Base-by-base conservation (phyloP, 2,888 invertebrate species). In the Xestia rhomboidea region DNA sequence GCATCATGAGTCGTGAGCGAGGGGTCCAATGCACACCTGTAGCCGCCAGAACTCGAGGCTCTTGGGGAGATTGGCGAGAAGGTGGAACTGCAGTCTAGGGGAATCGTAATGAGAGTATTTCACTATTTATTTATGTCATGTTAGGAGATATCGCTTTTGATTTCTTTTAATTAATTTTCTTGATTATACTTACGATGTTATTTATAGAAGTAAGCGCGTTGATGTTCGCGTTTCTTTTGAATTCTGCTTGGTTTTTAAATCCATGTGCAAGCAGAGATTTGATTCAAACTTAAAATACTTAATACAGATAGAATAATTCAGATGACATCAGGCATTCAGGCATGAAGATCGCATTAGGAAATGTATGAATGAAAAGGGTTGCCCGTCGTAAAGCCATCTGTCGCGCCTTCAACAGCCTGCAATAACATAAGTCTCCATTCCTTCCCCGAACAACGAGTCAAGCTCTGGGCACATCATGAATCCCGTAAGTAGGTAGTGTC, bases 81-180 rank as follows among this genome's bases (percentile, higher is more conserved):
- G 49, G 67, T 68, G 54, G 41, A 27, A 21, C 54, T 69, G 38
- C 54, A 24, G 30, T 18, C 41, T 41, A 2, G 70, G 85, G 82
- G 73, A 82, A 49, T 73, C 71, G 27, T 77, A 73, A 73, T 84
- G 67, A 77, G 62, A 76, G 68, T 62, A 51, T 54, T 73, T 57
- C n/a, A 18, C 27, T 21, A 38, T 64, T 67, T 84, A 73, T 81
- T 79, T 70, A 83, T 68, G 49, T 60, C 18, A 57, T 72, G 69
- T 57, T 69, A 73, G 34, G 38, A 60, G 46, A 54, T 4, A 49
- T 46, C 15, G 13, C 30, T 30, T 64, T 80, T 71, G 71, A 84
- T 71, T 71, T 66, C 30, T 54, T 57, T 82, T 21, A 24, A 63
- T 44, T 44, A 15, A 38, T 51, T 41, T 30, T 60, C 24, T 60